Evolutionary conservation across 2,888 invertebrate species (phyloP).

Genomic region (Eurytoma adleriae): DNA sequence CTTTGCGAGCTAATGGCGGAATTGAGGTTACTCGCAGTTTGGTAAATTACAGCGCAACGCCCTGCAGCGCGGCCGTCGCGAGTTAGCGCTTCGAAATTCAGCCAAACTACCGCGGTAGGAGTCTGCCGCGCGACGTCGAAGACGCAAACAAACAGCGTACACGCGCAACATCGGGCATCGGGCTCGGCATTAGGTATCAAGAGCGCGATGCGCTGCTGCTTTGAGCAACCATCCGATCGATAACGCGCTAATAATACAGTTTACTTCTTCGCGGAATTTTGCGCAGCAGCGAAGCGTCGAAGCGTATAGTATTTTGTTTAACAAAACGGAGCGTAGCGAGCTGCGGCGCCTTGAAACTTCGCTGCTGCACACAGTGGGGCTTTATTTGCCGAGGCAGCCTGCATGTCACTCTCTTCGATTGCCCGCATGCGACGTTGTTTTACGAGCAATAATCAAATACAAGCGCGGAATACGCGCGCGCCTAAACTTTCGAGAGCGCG

Average conservation of each 20-base stretch:
- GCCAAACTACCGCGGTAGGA: too few species aligned
- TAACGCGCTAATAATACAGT: too few species aligned
- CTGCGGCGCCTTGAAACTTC: not conserved
- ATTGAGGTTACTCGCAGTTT: not conserved
- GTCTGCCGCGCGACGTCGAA: too few species aligned
- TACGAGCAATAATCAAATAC: constrained; percentile 21
- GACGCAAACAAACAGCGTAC: too few species aligned
- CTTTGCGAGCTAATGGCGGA: not conserved
- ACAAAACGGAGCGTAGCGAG: not conserved
- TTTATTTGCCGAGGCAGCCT: not conserved
- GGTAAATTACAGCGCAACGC: not conserved
- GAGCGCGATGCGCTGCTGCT: too few species aligned
- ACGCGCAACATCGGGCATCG: too few species aligned
- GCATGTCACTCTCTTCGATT: not conserved
- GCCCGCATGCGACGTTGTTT: constrained; percentile 44
- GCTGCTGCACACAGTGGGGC: not conserved
- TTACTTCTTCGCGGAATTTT: not conserved
- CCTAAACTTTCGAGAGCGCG: not conserved
- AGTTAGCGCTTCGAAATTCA: too few species aligned
- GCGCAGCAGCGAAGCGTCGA: not conserved
- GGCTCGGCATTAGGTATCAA: too few species aligned
- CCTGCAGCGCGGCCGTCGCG: too few species aligned
- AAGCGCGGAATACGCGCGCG: not conserved
- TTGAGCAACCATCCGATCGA: too few species aligned
- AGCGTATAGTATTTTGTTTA: not conserved